These are phyloP conservation scores for Lobophora halterata DNA, from an alignment of 2,888 invertebrate species.

Conservation along the genomic window DNA sequence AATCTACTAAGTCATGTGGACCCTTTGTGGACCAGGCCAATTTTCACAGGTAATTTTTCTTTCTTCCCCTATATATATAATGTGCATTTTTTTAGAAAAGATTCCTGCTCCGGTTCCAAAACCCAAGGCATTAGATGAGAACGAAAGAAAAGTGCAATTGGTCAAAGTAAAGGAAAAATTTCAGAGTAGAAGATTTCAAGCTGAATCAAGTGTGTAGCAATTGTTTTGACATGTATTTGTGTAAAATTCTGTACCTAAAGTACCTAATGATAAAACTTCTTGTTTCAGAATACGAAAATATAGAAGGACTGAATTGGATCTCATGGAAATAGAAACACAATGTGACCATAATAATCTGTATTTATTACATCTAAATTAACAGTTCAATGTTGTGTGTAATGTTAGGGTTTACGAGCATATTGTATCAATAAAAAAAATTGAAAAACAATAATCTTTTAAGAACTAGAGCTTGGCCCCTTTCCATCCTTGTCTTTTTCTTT, in stretches of 20 bases:
- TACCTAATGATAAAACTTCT: background rate
- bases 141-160: conserved; percentile 45
- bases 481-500: conserved; percentile 68
- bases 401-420: conserved; percentile 64
- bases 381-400: conserved; percentile 52
- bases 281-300: conserved; percentile 67
- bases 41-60: conserved; percentile 45
- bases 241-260: background rate
- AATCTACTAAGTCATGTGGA: background rate
- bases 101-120: conserved; percentile 18
- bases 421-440: conserved; percentile 61
- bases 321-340: conserved; percentile 57
- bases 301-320: conserved; percentile 74
- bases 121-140: conserved; percentile 43
- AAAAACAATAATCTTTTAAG: conserved; percentile 48
- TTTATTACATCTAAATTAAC: conserved; percentile 53
- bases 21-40: conserved; percentile 36
- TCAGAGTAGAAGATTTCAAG: conserved; percentile 51
- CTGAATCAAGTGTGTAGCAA: conserved; percentile 53
- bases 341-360: conserved; percentile 41
- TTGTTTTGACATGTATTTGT: too few species aligned
- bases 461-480: conserved; percentile 56
- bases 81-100: conserved; percentile 29
- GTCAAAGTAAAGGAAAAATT: conserved; percentile 50
- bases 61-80: background rate